These are phyloP conservation scores for Silurus lanzhouensis DNA, from an alignment of 2,797 vertebrate species.

Conservation along the genomic window DNA sequence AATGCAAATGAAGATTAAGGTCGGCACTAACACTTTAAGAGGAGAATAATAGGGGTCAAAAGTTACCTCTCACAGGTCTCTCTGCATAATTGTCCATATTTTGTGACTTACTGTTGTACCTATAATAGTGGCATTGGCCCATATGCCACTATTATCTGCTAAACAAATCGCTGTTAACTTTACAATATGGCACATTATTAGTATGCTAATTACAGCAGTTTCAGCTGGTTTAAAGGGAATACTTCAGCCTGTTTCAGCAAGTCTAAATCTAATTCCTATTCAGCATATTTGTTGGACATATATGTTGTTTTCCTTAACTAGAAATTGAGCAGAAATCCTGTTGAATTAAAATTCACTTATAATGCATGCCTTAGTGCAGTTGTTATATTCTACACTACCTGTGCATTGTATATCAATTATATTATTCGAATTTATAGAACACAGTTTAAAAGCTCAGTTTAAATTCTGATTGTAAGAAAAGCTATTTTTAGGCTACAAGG, in stretches of 20 bases:
- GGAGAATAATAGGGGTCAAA: background rate
- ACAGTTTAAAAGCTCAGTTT: background rate
- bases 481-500: background rate
- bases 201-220: background rate
- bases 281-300: background rate
- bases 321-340: background rate
- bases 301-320: background rate
- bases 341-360: background rate
- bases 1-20: conserved; percentile 57
- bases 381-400: background rate
- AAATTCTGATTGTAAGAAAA: background rate
- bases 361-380: background rate
- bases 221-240: background rate
- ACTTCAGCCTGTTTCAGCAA: background rate
- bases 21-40: conserved; percentile 19
- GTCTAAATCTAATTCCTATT: background rate
- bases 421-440: background rate
- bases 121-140: background rate
- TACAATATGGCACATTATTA: background rate
- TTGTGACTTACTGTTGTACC: background rate
- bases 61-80: too few relatives aligned
- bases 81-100: background rate
- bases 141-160: background rate
- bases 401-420: background rate
- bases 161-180: background rate